These are phyloP conservation scores for Perca flavescens DNA, from an alignment of 2,113 vertebrate species.

Conservation along the genomic window DNA sequence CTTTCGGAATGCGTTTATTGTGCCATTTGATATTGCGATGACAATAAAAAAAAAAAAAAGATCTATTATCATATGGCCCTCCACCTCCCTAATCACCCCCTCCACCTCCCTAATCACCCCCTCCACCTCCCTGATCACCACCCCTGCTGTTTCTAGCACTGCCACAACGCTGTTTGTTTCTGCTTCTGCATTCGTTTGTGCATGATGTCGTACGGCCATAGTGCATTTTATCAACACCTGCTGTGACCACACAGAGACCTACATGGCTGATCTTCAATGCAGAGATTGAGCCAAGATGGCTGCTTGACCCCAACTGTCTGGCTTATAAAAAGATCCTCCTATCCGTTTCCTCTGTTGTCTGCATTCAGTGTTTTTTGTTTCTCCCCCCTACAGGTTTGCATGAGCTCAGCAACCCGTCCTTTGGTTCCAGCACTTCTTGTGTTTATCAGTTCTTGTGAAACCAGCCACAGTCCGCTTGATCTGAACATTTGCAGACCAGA, in stretches of 20 bases:
- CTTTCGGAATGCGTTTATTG: no score
- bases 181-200: constrained; percentile 31
- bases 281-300: constrained; percentile 30
- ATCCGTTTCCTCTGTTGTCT: not conserved
- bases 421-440: not conserved
- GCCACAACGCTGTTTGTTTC: constrained; percentile 2
- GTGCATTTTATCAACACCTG: not conserved
- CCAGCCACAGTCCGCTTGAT: constrained; percentile 30
- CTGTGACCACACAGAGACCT: not conserved
- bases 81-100: no score
- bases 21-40: no score
- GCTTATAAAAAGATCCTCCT: not conserved
- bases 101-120: not conserved
- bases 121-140: not conserved
- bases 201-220: constrained; percentile 41
- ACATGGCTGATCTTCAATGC: constrained; percentile 17
- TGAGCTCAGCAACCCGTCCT: constrained; percentile 39
- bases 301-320: constrained; percentile 4
- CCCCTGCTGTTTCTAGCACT: constrained; percentile 1
- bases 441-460: not conserved
- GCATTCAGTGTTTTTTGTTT: not conserved
- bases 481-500: constrained; percentile 10
- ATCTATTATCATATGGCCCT: no score
- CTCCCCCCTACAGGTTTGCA: constrained; percentile 58
- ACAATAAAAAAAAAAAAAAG: no score